Base-by-base conservation (phyloP, 2,888 invertebrate genomes). In the Phymatocera aterrima region DNA sequence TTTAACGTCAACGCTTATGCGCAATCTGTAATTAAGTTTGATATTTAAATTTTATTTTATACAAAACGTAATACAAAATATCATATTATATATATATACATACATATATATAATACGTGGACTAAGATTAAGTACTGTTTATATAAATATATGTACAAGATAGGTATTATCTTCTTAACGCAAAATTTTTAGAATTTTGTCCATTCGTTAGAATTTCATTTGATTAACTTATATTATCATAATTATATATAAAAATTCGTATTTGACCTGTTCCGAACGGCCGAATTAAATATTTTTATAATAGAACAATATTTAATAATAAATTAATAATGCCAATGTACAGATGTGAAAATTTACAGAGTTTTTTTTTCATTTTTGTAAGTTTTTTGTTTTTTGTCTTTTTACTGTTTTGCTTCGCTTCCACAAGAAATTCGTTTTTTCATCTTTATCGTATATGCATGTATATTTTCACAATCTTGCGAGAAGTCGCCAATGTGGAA, bases 11-110 rank as follows among this genome's bases (percentile, higher is more conserved):
- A 21, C 8, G 5, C 21, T 18, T 21, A 1, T 18, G 21, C 10
- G 10, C 1, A 6, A 72, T 31, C 6, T 1, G 6, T 10, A 70
- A 51, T 51, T 24, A n/a, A n/a, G n/a, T 72, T 34, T 72, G 34
- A 72, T 75, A 75, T 57, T 57, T 60, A 15, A 24, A 57, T 57
- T 78, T 82, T 74, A 72, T 83, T 84, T 83, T 84, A 83, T 82
- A 86, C 83, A 85, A 86, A 85, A 83, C 75, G 77, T 79, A 74
- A 78, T 85, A 84, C 80, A 83, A 84, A 84, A 83, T 61, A 78
- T 57, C 70, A 57, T 81, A 79, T n/a, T n/a, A n/a, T n/a, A n/a
- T n/a, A n/a, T n/a, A n/a, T n/a, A n/a, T n/a, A n/a, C n/a, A n/a
- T n/a, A n/a, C n/a, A n/a, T 70, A 60, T 77, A 79, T 79, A 79